Base-by-base conservation (phyloP, 2,113 vertebrate species). In the Sander vitreus region DNA sequence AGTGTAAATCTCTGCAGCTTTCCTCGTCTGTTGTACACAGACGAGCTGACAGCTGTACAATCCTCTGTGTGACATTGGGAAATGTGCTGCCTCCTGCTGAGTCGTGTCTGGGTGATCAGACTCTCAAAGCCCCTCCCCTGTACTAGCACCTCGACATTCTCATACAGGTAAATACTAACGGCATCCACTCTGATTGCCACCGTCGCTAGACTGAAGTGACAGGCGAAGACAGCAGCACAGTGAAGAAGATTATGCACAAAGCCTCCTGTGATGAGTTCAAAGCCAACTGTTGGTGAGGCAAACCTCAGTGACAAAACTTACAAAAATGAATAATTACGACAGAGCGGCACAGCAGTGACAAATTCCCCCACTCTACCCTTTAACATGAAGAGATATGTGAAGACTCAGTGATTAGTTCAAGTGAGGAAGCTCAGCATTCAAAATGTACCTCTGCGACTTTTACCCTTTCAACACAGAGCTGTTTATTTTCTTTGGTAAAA, bases 251-350 rank as follows among this genome's bases (percentile, higher is more conserved):
- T 88, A 83, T 69, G 67, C 67, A 81, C 57, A 86, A 58, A 88
- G 80, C 77, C 65, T 76, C 45, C 59, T 51, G 62, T 77, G 85
- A 88, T 47, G 36, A 84, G 66, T 89, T 89, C 80, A 89, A 83
- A 88, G 85, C 78, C 64, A 60, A 80, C 73, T 76, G 63, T 84
- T 79, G 67, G 50, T 71, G 67, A 68, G 58, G 63, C 59, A 83
- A 88, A 81, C 67, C 73, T 68, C 4, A 6, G 71, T 57, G 83
- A 74, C 81, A 86, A 85, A 88, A 90, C 33, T 43, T 76, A 60
- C 39, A 71, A 80, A 85, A 80, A 78, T 72, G 18, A 77, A 74
- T 75, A 80, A 85, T 80, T 76, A 67, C 8, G 7, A 76, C 68
- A 78, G 39, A 54, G 43, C 2, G 53, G 30, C 73, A 60, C 55